Evolutionary conservation across 2,113 vertebrate genomes (phyloP).

Genomic region (Seriola rivoliana): DNA sequence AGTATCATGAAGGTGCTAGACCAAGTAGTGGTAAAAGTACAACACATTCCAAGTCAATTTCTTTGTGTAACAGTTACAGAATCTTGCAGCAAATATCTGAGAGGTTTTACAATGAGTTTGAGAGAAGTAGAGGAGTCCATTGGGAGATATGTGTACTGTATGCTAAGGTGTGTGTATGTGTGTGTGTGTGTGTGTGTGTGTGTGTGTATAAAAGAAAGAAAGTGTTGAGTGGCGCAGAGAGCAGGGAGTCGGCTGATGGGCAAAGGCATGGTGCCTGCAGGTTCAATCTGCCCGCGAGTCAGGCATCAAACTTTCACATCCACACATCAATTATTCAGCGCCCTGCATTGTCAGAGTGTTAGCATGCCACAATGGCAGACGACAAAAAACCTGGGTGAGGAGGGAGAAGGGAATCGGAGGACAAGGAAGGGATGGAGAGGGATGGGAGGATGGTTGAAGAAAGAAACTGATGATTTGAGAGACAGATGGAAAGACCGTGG

Average conservation of each 20-base stretch:
- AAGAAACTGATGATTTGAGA: constrained; percentile 34
- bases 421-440: constrained; percentile 10
- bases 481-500: constrained; percentile 32
- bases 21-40: constrained; percentile 40
- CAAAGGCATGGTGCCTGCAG: constrained; percentile 79
- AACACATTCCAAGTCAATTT: constrained; percentile 42
- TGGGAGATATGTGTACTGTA: constrained; percentile 64
- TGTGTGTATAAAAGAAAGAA: constrained; percentile 29
- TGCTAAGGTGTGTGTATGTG: constrained; percentile 47
- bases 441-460: constrained; percentile 1
- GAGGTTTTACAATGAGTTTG: constrained; percentile 68
- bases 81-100: constrained; percentile 72
- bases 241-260: constrained; percentile 75
- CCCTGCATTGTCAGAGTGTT: constrained; percentile 75
- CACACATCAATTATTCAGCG: constrained; percentile 84
- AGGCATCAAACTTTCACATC: constrained; percentile 86
- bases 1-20: constrained; percentile 18
- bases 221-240: constrained; percentile 62
- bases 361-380: constrained; percentile 78
- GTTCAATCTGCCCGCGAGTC: constrained; percentile 85
- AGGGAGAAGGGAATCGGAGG: constrained; percentile 49
- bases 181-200: constrained; percentile 19
- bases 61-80: constrained; percentile 54
- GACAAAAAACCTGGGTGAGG: constrained; percentile 69
- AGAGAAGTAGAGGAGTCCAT: constrained; percentile 52